Evolutionary conservation across 2,888 invertebrate species (phyloP), one percentile per base, ranked within the genome.

Genomic region (Aspidiotus destructor): DNA sequence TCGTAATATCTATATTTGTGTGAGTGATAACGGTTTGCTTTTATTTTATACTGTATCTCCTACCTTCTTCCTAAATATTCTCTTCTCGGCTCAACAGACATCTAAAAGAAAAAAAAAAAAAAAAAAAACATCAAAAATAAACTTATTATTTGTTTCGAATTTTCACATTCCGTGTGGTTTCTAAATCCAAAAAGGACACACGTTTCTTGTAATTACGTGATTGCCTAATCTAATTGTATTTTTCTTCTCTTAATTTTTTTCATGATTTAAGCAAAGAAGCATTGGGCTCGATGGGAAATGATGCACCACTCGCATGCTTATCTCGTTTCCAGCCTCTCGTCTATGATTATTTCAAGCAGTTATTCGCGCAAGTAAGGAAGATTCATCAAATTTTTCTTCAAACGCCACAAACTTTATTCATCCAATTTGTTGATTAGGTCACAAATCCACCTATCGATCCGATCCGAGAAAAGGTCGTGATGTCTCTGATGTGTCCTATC

Each of bases 401-500:
- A 11, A 13, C 6, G n/a, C 11, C 6, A n/a, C 48, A 6, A 48
- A 48, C 48, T 48, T 11, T 48, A 5, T 3, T 28, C 5, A 28
- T 5, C 5, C 5, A 3, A 28, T 28, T 28, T 28, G 28, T 16
- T 61, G 69, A 74, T 65, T 78, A 86, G 81, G 84, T 96, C 74
- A 99, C 99, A 74, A 99, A 99, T 81, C 99, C 99, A 7, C 99
- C 99, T 7, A 98, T 99, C 73, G 99, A 99, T 82, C 99, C 99
- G 52, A 98, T 99, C 84, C 85, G 96, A 74, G 99, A 99, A 80
- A 94, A 93, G 79, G 91, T 98, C 73, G 97, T 99, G 71, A 99
- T 99, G 98, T 96, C 97, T 0, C 81, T 99, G 78, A 87, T 92
- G 72, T 97, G 97, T 76, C 98, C 98, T 0, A 86, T 99, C 75